phyloP scores from a whole-genome alignment of 2,888 invertebrate genomes.

The Polyploca ridens region DNA sequence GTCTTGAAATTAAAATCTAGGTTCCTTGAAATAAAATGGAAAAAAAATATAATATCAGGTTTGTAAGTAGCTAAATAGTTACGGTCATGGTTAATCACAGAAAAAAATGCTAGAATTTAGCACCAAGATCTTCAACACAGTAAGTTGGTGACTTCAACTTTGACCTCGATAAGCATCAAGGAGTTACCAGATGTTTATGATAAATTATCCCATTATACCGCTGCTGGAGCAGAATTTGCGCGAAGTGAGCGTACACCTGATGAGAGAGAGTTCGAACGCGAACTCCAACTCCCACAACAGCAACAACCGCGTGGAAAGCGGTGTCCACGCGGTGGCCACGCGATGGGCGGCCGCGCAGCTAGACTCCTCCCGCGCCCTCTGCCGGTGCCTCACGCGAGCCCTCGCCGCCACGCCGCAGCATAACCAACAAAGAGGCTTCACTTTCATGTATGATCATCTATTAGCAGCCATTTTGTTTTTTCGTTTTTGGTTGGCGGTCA shows the following conservation, averaged over 20 bases:
- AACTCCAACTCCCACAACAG: conserved; percentile 36
- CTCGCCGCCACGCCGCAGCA: conserved; percentile 87
- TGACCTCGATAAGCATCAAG: no score
- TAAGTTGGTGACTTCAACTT: no score
- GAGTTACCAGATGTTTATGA: not conserved
- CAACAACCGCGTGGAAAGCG: conserved; percentile 55
- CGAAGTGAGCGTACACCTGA: conserved; percentile 92
- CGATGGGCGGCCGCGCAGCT: conserved; percentile 93
- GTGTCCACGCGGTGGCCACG: conserved; percentile 91
- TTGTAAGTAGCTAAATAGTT: no score
- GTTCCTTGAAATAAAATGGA: no score
- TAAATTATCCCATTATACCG: not conserved
- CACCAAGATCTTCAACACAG: no score
- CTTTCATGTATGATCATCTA: conserved; percentile 86
- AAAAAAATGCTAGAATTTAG: no score
- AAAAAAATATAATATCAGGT: no score
- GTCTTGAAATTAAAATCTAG: no score
- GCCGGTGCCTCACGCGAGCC: conserved; percentile 89
- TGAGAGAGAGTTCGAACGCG: conserved; percentile 80
- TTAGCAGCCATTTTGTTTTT: not conserved
- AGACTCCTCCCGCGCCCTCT: conserved; percentile 91
- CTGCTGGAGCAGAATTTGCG: conserved; percentile 87
- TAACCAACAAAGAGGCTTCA: conserved; percentile 90
- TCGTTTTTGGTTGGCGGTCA: conserved; percentile 1
- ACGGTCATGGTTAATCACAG: no score